These are phyloP conservation scores for Phylloscopus trochilus DNA, from an alignment of 2,113 vertebrate genomes.

Conservation along the genomic window DNA sequence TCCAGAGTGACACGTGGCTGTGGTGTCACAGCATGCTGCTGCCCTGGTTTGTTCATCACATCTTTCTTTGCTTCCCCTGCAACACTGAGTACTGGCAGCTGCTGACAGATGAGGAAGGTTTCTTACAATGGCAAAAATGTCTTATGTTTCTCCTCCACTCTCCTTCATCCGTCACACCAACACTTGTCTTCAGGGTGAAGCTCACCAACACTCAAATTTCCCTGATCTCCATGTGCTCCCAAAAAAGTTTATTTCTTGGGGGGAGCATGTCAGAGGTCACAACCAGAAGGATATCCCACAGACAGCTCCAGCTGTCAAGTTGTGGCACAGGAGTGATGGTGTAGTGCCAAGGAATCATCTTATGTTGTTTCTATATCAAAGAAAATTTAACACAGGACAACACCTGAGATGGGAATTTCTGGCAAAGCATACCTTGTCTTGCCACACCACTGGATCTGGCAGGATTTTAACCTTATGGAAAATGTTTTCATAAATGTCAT, in stretches of 20 bases:
- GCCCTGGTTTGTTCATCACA: not conserved
- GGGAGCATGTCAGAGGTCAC: not conserved
- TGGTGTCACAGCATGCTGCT: not conserved
- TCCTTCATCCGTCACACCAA: not conserved
- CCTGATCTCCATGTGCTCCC: not conserved
- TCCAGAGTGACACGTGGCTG: not conserved
- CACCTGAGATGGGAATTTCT: not conserved
- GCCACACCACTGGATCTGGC: not conserved
- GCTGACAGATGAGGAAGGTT: not conserved
- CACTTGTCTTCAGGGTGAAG: not conserved
- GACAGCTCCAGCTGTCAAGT: accelerated
- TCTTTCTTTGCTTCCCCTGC: not conserved
- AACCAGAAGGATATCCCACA: not conserved
- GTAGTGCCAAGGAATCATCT: not conserved
- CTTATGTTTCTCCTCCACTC: not conserved
- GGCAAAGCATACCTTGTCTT: not conserved
- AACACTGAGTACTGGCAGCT: not conserved
- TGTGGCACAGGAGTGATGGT: not conserved
- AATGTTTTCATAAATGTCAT: not conserved
- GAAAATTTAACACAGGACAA: not conserved
- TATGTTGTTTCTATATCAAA: not conserved
- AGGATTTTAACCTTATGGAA: not conserved
- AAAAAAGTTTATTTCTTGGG: not conserved
- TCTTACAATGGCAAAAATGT: not conserved
- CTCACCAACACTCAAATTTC: not conserved